Base-by-base conservation (phyloP, 37 sponge, comb jelly and placozoan species). In the Crambe crambe region DNA sequence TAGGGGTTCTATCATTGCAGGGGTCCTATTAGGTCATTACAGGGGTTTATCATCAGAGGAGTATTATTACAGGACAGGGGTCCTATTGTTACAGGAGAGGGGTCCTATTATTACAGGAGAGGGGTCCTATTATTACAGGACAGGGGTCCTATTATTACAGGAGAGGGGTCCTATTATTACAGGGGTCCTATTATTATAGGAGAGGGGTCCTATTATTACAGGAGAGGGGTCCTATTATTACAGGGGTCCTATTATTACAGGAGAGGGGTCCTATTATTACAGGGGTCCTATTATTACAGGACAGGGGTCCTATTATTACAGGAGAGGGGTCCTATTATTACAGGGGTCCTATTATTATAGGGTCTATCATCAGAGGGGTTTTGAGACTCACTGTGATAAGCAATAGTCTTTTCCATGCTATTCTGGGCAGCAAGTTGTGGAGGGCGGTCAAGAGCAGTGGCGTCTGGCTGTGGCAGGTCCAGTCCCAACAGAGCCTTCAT, bases 401-500 rank as follows among this genome's bases (percentile, higher is more conserved):
- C 73, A 1, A 94, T 83, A 42, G 89, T 88, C 72, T 90, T 84
- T 72, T 90, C 87, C 20, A 95, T 83, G 75, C 86, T 82, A 27
- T 83, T 76, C 9, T 82, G 63, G 32, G 95, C 95, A 29, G 86
- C 72, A 25, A 83, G 61, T 0, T 95, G 87, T 31, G 95, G 92
- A 1, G 73, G 60, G 23, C 75, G 61, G 22, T 85, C 85, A 38
- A 90, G 36, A 20, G 91, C 68, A 23, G 74, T 27, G 15, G 72
- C 47, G 63, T 87, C 89, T 57, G 91, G 41, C 2, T 72, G 83
- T 27, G 84, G 84, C 0, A 94, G 76, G 83, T 87, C 54, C 74
- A 56, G 81, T 42, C 92, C 92, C 27, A 95, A 78, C 22, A 96
- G 80, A 17, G 97, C 87, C 56, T 79, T 72, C 82, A 93, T 85